Evolutionary conservation across 2,113 vertebrate species (phyloP).

Genomic region (Pluvianellus socialis): DNA sequence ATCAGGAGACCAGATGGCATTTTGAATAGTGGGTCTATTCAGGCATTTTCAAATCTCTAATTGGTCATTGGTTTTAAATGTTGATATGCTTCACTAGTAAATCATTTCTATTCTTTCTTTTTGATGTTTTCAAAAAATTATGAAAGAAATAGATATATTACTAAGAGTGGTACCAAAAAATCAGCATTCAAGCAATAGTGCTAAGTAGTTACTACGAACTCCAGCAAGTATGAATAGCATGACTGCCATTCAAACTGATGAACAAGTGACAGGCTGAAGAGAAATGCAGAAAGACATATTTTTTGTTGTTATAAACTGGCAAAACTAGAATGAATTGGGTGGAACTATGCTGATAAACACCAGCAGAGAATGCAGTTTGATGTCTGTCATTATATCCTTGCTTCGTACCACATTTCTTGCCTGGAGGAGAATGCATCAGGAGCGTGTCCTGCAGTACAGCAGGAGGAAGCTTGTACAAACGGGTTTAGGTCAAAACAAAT

Average conservation of each 20-base stretch:
- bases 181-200: background rate
- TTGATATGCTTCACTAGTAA: conserved; percentile 41
- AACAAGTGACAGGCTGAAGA: background rate
- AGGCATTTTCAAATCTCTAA: conserved; percentile 47
- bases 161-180: background rate
- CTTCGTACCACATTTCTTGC: background rate
- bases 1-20: conserved; percentile 48
- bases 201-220: background rate
- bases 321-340: background rate
- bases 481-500: background rate
- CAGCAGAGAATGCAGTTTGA: background rate
- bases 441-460: background rate
- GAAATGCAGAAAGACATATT: background rate
- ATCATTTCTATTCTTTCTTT: conserved; percentile 12
- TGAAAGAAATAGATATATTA: background rate
- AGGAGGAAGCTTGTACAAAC: background rate
- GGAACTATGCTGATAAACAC: background rate
- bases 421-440: background rate
- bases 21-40: conserved; percentile 40
- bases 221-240: background rate
- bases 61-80: conserved; percentile 56
- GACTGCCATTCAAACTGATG: conserved; percentile 1
- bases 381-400: background rate
- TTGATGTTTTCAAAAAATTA: background rate
- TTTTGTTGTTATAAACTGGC: background rate